phyloP scores from a whole-genome alignment of 2,797 vertebrate species.

The Manis javanica region DNA sequence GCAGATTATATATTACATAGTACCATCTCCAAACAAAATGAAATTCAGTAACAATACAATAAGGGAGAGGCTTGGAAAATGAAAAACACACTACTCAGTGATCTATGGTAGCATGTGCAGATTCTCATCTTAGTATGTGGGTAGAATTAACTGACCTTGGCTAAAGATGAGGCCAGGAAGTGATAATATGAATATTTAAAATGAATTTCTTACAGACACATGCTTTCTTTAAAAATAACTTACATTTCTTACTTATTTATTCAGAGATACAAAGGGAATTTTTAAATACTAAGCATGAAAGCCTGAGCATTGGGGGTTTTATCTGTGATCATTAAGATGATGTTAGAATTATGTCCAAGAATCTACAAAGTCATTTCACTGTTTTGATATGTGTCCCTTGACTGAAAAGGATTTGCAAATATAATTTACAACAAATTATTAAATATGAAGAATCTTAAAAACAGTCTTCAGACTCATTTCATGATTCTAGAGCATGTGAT shows the following conservation, averaged over 20 bases:
- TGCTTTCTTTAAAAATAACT: constrained; percentile 7
- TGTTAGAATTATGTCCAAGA: not conserved
- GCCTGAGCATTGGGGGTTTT: not conserved
- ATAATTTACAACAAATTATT: constrained; percentile 15
- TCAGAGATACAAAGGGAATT: not conserved
- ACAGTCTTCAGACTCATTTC: not conserved
- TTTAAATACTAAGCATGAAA: constrained; percentile 12
- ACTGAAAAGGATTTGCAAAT: constrained; percentile 17
- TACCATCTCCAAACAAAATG: not conserved
- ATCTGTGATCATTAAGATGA: not conserved
- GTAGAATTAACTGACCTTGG: not conserved
- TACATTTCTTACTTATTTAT: constrained; percentile 25
- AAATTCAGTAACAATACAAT: not conserved
- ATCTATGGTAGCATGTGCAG: not conserved
- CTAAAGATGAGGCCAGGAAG: not conserved
- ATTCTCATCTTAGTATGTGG: not conserved
- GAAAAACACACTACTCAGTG: not conserved
- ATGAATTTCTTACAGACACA: not conserved
- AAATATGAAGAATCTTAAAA: not conserved
- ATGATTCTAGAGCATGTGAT: not conserved
- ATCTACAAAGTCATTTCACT: not conserved
- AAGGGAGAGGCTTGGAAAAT: not conserved
- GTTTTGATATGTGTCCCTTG: not conserved
- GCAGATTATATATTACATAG: not conserved
- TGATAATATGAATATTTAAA: not conserved